Conservation (phyloP, 2,888 invertebrate species). For the Melieria crassipennis region DNA sequence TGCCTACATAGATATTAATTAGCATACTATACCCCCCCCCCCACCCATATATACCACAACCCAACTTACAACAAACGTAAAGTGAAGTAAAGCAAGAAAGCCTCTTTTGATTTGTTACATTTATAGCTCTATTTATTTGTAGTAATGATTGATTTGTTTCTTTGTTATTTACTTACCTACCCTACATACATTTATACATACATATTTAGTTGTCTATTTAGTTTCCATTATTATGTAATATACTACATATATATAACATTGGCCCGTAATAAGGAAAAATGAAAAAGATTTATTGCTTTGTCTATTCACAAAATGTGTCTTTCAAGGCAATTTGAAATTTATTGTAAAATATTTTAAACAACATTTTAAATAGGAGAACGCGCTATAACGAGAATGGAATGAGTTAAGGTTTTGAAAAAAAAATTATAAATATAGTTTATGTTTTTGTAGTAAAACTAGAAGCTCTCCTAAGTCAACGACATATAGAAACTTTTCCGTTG, state of each 20-base stretch:
- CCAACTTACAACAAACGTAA: too few relatives aligned
- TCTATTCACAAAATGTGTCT: neutral
- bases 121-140: constrained; percentile 39
- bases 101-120: constrained; percentile 4
- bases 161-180: constrained; percentile 6
- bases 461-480: too few relatives aligned
- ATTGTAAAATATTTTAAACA: neutral
- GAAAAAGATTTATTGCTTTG: neutral
- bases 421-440: neutral
- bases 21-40: neutral
- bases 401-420: neutral
- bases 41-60: too few relatives aligned
- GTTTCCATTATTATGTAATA: constrained; percentile 32
- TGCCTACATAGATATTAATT: constrained; percentile 3
- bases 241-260: constrained; percentile 41
- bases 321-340: neutral
- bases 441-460: too few relatives aligned
- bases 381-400: too few relatives aligned
- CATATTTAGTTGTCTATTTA: constrained; percentile 32
- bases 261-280: constrained; percentile 17
- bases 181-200: neutral
- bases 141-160: constrained; percentile 35
- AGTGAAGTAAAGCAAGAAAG: constrained; percentile 9
- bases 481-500: too few relatives aligned
- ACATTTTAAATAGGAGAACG: neutral